A percentile compares a stretch with the other conserved stretches of the same genome.
These are phyloP conservation scores for Tichodroma muraria DNA, from an alignment of 2,113 vertebrate genomes.

Conservation along the genomic window DNA sequence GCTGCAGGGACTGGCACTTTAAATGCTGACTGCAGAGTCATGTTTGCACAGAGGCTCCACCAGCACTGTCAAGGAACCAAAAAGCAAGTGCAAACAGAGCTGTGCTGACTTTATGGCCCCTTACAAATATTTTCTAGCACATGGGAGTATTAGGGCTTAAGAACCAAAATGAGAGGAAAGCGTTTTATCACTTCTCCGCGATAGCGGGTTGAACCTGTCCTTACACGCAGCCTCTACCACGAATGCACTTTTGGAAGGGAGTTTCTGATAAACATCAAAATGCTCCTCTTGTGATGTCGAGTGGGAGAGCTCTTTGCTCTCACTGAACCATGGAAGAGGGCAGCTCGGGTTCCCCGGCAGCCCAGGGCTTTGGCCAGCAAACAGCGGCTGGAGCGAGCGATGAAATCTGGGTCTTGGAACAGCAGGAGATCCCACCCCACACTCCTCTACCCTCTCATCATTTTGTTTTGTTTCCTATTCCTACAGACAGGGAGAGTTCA, in stretches of 20 bases:
- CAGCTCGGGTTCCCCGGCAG: neutral
- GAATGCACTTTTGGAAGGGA: neutral
- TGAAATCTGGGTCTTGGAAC: neutral
- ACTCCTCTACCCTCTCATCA: neutral
- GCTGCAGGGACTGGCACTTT: neutral
- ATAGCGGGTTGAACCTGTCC: neutral
- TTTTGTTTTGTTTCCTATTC: neutral
- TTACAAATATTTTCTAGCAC: constrained; percentile 16
- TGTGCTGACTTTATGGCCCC: neutral
- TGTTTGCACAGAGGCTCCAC: constrained; percentile 29
- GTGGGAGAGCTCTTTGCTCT: neutral
- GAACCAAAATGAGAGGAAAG: neutral
- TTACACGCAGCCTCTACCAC: neutral
- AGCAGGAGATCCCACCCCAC: neutral
- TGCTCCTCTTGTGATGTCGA: neutral
- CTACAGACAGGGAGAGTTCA: neutral
- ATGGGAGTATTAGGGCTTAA: neutral
- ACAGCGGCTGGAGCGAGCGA: rapidly evolving
- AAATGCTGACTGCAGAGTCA: neutral
- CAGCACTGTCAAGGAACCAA: neutral
- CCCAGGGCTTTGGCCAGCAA: neutral
- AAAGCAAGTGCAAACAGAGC: constrained; percentile 24
- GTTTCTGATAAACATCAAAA: neutral
- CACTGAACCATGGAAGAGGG: neutral
- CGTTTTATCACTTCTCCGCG: neutral